A percentile compares a stretch with the other conserved stretches of the same genome.
phyloP scores from a whole-genome alignment of 2,888 invertebrate species.

The Maniola hyperantus region DNA sequence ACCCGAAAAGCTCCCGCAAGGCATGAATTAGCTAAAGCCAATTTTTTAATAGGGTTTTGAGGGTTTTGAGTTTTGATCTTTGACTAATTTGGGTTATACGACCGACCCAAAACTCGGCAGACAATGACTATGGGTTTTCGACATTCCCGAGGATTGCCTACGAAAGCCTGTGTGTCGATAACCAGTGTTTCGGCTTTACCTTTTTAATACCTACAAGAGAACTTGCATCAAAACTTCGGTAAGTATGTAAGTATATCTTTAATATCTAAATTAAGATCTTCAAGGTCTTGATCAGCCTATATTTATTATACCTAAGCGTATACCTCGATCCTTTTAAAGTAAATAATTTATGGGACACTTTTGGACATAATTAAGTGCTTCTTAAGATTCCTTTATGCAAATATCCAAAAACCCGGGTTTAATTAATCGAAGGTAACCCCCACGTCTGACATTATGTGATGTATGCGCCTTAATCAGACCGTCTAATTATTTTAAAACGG shows the following conservation, averaged over 20 bases:
- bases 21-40: too few relatives aligned
- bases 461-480: slow-evolving; percentile 65
- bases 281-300: slow-evolving; percentile 5
- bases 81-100: too few relatives aligned
- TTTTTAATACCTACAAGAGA: not conserved
- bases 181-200: too few relatives aligned
- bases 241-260: not conserved
- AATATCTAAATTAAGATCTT: slow-evolving; percentile 13
- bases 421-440: slow-evolving; percentile 71
- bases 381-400: slow-evolving; percentile 76
- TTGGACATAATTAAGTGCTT: slow-evolving; percentile 65
- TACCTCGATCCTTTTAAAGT: slow-evolving; percentile 42
- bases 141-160: too few relatives aligned
- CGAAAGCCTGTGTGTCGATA: too few relatives aligned
- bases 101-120: too few relatives aligned
- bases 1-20: too few relatives aligned
- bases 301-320: not conserved
- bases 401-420: slow-evolving; percentile 63
- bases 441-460: slow-evolving; percentile 70
- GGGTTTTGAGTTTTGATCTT: too few relatives aligned
- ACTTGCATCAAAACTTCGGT: not conserved
- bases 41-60: too few relatives aligned
- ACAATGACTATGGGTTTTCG: too few relatives aligned
- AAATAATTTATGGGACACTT: slow-evolving; percentile 65
- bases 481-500: slow-evolving; percentile 72